Conservation (phyloP, 2,888 invertebrate species). For the Apamea sordens region DNA sequence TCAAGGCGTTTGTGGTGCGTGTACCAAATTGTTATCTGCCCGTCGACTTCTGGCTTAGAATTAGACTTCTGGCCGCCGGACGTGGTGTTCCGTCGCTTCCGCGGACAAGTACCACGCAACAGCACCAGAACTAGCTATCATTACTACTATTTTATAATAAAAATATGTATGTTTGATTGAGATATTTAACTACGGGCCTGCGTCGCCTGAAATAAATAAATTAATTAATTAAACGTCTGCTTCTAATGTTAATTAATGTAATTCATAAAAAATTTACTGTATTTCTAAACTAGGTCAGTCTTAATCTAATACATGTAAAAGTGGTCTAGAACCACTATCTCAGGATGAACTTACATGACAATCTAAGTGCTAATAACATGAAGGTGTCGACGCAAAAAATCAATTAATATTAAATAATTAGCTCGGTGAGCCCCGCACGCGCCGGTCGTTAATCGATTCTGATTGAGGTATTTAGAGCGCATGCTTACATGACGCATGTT, state of each 20-base stretch:
- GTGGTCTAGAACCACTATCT: constrained; percentile 13
- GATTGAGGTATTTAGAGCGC: constrained; percentile 62
- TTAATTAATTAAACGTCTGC: no score
- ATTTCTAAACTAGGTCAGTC: constrained; percentile 10
- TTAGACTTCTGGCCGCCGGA: no score
- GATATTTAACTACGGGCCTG: no score
- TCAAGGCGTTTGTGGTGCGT: no score
- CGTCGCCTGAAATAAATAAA: no score
- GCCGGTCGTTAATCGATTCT: constrained; percentile 56
- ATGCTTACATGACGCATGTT: constrained; percentile 20
- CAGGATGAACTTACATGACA: constrained; percentile 30
- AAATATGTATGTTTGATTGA: no score
- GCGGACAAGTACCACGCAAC: no score
- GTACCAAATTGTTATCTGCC: no score
- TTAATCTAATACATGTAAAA: neutral
- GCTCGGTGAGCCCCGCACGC: constrained; percentile 40
- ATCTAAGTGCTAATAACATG: constrained; percentile 48
- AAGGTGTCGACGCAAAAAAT: constrained; percentile 56
- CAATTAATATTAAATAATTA: constrained; percentile 59
- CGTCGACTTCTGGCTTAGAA: no score
- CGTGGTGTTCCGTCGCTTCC: no score
- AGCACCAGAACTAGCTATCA: no score
- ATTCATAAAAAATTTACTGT: neutral
- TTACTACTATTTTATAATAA: no score
- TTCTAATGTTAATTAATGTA: neutral